Base-by-base conservation (phyloP, 92 coral and sea anemone genomes). In the Bergia puertoricense region DNA sequence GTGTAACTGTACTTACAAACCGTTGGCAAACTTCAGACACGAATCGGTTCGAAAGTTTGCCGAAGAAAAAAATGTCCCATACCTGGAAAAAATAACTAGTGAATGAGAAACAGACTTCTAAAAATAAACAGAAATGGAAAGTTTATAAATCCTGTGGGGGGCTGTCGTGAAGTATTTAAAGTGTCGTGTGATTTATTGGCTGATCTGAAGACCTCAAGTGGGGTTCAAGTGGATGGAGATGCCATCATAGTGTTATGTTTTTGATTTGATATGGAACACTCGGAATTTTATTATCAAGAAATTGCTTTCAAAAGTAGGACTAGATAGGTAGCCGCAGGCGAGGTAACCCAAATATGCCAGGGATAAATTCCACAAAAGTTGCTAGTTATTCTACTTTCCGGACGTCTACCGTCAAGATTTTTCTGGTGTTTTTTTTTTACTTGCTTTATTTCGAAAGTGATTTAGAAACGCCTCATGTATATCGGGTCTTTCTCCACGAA, bases 71-170 rank as follows among this genome's bases (percentile, higher is more conserved):
- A 37, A 50, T 16, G 18, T 2, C 14, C 43, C 13, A 15, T 36
- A 57, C 9, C 5, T 8, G 66, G 13, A 81, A 18, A 30, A 57
- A 13, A 15, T 40, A 18, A 40, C 39, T 62, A 16, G 48, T 81
- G 71, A 76, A 76, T 45, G n/a, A 76, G 80, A 76, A 76, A 76
- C 80, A 76, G 80, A 76, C 80, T 38, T 74, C 78, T 40, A 76
- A 76, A 76, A 76, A 39, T 22, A 56, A 50, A 18, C 62, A 36
- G 83, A 62, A 59, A 40, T 81, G 50, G 54, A 22, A 62, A 18
- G 69, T 62, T 76, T 76, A n/a, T 44, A 11, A 38, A 81, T 57
- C 73, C 72, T 13, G 74, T 15, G 73, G 74, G 74, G 51, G 74
- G 48, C 16, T 76, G 80, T 41, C 44, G 5, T 76, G 69, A 62